These are phyloP conservation scores for Tyrannus savana DNA, from an alignment of 2,113 vertebrate genomes.

Conservation along the genomic window DNA sequence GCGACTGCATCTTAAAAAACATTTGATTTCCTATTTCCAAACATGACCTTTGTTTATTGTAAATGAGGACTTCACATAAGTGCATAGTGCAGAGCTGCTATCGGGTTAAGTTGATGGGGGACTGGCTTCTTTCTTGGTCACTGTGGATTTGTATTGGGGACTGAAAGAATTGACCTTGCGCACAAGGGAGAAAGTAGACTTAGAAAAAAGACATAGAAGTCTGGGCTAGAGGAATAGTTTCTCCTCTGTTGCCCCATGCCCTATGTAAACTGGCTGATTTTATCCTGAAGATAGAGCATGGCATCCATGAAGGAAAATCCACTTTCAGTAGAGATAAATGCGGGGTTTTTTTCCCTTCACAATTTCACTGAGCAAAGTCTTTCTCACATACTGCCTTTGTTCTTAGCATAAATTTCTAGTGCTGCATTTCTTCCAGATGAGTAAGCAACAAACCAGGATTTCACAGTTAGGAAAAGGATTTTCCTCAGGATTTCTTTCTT, in stretches of 20 bases:
- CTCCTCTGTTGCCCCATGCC: neutral
- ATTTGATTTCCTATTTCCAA: neutral
- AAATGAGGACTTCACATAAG: neutral
- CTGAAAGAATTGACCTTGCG: neutral
- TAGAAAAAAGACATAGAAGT: neutral
- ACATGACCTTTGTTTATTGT: neutral
- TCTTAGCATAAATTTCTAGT: slow-evolving; percentile 20
- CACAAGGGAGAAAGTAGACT: neutral
- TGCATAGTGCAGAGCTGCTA: neutral
- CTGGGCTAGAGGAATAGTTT: neutral
- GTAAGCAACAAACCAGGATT: slow-evolving; percentile 42
- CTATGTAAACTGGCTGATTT: neutral
- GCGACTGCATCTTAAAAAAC: neutral
- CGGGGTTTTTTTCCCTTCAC: neutral
- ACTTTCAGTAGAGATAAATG: neutral
- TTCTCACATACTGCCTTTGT: slow-evolving; percentile 13
- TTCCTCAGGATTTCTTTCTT: neutral
- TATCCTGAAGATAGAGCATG: neutral
- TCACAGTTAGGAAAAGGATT: slow-evolving; percentile 11
- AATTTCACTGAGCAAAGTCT: neutral
- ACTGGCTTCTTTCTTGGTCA: neutral
- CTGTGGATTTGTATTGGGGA: neutral
- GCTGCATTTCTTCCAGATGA: slow-evolving; percentile 59
- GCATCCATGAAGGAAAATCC: neutral
- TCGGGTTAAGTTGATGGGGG: neutral